Percentiles rank a stretch among this genome's conserved stretches.
Conservation (phyloP, 2,797 vertebrate species). For the Galago senegalensis region DNA sequence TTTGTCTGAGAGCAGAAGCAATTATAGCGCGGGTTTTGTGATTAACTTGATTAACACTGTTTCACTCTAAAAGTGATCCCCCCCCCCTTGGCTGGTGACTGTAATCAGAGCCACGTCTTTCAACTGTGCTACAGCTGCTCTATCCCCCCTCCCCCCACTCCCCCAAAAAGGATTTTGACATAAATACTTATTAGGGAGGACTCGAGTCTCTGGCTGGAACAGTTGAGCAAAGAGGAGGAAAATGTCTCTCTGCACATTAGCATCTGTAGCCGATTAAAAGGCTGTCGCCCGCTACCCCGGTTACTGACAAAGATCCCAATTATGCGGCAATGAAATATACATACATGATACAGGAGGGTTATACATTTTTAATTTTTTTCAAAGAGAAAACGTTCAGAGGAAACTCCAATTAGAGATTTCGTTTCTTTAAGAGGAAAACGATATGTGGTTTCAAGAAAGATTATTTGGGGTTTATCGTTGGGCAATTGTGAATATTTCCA, state of each 20-base stretch:
- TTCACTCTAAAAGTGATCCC: slow-evolving; percentile 82
- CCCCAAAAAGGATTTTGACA: slow-evolving; percentile 82
- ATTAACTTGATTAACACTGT: slow-evolving; percentile 89
- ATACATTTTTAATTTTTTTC: slow-evolving; percentile 91
- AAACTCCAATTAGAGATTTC: slow-evolving; percentile 88
- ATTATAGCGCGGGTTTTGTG: slow-evolving; percentile 87
- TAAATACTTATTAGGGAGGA: slow-evolving; percentile 83
- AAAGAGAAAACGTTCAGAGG: slow-evolving; percentile 84
- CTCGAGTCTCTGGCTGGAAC: slow-evolving; percentile 79
- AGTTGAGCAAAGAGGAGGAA: slow-evolving; percentile 24
- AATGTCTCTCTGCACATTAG: slow-evolving; percentile 73
- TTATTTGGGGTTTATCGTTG: slow-evolving; percentile 68
- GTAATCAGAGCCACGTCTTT: slow-evolving; percentile 85
- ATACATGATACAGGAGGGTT: slow-evolving; percentile 84
- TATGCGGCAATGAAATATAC: slow-evolving; percentile 90
- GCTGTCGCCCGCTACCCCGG: slow-evolving; percentile 81
- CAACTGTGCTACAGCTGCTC: slow-evolving; percentile 70
- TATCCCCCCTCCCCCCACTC: slow-evolving; percentile 53
- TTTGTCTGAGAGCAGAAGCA: slow-evolving; percentile 90
- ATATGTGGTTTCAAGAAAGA: slow-evolving; percentile 55
- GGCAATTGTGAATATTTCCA: neutral
- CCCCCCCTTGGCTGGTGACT: slow-evolving; percentile 61
- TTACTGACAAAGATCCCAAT: slow-evolving; percentile 89
- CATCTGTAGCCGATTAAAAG: slow-evolving; percentile 85
- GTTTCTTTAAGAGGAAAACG: slow-evolving; percentile 83